Evolutionary conservation across 2,113 vertebrate species (phyloP), one percentile per base, ranked within the genome.

Genomic region (Mirza zaza): DNA sequence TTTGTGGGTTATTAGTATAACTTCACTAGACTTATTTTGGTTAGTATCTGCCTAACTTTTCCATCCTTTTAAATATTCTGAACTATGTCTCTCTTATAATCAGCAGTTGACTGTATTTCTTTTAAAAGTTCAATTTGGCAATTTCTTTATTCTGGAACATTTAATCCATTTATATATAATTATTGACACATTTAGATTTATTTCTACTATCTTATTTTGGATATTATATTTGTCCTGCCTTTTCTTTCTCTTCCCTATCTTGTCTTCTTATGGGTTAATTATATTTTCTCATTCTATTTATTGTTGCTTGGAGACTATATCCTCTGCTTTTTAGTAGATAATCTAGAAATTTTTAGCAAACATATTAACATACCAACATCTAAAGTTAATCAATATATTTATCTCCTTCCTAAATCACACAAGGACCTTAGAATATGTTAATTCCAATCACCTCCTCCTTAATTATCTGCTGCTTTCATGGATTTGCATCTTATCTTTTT

Each of bases 61-160:
- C 68, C n/a, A 57, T 36, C 23, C 75, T 92, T 92, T 71, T 29
- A 92, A 68, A 63, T 52, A 76, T 36, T 73, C 48, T 59, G 34
- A 42, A 11, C 68, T 21, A 42, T n/a, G 27, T 77, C 34, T 77
- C 17, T 82, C 52, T 90, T 71, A 18, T 59, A 79, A 82, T 82
- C 29, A 77, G 15, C 6, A 77, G 21, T 87, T 61, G 57, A 52
- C 79, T 92, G 36, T 48, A 70, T 65, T 86, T 79, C 76, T 90
- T 89, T 79, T 70, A 76, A 95, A 97, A n/a, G n/a, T 59, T 67
- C 29, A 96, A 27, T 63, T 73, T 86, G 76, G 70, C 68, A 75
- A 65, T 70, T 75, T 63, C 52, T 91, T 95, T 63, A 77, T 80
- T 29, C 52, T 29, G 59, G 15, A 45, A 81, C 61, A 95, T 73